Conservation (phyloP, 1,140 invertebrate species). For the Ceratina australensis region DNA sequence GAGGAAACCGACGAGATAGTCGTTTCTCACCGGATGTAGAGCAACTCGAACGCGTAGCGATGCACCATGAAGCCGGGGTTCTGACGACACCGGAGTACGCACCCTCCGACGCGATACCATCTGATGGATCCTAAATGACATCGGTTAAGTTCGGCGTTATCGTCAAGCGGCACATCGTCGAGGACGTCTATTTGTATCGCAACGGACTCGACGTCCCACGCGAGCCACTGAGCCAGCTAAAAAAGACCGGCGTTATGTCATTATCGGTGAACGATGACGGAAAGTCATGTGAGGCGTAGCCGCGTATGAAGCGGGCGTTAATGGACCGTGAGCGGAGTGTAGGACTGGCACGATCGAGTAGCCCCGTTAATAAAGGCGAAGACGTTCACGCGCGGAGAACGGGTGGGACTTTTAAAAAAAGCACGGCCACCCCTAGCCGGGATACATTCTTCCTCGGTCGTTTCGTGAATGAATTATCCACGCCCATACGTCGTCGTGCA, state of each 20-base stretch:
- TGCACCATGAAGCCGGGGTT: not conserved
- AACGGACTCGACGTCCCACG: constrained; percentile 43
- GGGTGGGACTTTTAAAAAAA: constrained; percentile 19
- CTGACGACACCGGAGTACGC: not conserved
- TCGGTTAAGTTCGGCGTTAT: constrained; percentile 11
- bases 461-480: constrained; percentile 30
- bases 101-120: constrained; percentile 5
- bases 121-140: constrained; percentile 42
- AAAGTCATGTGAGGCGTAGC: constrained; percentile 42
- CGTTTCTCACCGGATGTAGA: too few relatives aligned
- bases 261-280: constrained; percentile 57
- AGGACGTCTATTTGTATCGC: constrained; percentile 24
- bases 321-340: constrained; percentile 52
- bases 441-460: not conserved
- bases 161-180: constrained; percentile 9
- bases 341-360: constrained; percentile 58
- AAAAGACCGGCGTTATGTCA: constrained; percentile 58
- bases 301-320: constrained; percentile 53
- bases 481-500: not conserved
- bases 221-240: not conserved
- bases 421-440: not conserved
- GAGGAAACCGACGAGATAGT: not conserved
- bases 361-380: constrained; percentile 53
- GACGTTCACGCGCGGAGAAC: constrained; percentile 10
- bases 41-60: not conserved